Conservation (phyloP, 2,797 vertebrate species). For the Premnoplex brunnescens region DNA sequence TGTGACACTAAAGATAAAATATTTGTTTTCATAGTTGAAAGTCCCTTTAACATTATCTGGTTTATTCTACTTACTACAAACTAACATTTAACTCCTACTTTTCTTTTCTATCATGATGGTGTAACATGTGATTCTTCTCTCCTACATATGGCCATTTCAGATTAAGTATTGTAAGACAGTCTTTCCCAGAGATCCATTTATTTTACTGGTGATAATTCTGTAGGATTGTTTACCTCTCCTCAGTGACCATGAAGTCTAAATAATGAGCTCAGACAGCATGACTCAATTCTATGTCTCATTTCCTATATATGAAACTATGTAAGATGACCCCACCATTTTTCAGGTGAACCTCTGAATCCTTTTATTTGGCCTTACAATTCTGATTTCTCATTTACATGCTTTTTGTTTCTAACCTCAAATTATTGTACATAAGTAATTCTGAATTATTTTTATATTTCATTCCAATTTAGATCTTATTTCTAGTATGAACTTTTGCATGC, state of each 20-base stretch:
- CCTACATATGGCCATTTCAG: not conserved
- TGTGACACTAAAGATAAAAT: not conserved
- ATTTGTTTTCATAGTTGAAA: not conserved
- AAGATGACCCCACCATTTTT: not conserved
- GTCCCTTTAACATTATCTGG: not conserved
- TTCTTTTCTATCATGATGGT: not conserved
- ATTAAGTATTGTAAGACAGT: not conserved
- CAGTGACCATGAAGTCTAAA: not conserved
- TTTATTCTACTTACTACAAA: not conserved
- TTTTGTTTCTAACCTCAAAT: not conserved
- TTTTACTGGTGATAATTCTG: not conserved
- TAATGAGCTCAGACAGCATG: not conserved
- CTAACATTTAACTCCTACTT: not conserved
- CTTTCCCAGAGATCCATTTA: not conserved
- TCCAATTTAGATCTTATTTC: not conserved
- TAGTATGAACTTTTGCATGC: not conserved
- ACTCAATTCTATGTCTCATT: not conserved
- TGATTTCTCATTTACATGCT: not conserved
- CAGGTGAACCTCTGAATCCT: not conserved
- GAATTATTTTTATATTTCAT: not conserved
- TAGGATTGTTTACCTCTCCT: not conserved
- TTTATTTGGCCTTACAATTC: not conserved
- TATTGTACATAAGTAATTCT: not conserved
- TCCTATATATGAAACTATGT: not conserved
- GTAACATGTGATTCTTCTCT: not conserved